Evolutionary conservation across 2,797 vertebrate genomes (phyloP).

Genomic region (Dendrocincla fuliginosa): DNA sequence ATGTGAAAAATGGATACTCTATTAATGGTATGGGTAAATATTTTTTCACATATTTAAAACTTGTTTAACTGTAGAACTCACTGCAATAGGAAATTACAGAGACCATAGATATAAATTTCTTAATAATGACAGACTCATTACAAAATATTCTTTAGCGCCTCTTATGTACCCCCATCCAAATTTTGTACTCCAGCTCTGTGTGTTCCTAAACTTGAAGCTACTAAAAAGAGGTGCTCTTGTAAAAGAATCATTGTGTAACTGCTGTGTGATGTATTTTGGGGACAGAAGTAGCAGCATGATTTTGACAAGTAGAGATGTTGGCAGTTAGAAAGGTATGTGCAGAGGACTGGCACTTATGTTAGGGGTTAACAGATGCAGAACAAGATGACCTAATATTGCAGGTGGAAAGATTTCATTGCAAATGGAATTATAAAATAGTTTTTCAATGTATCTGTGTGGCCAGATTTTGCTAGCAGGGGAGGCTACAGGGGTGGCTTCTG

Average conservation of each 20-base stretch:
- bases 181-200: neutral
- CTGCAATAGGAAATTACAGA: neutral
- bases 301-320: neutral
- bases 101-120: neutral
- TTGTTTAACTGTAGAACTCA: neutral
- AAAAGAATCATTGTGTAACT: neutral
- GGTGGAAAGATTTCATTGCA: neutral
- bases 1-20: neutral
- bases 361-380: neutral
- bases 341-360: neutral
- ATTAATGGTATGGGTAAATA: neutral
- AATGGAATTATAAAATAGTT: neutral
- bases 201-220: neutral
- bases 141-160: neutral
- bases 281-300: neutral
- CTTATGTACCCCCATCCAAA: neutral
- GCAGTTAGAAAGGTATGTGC: neutral
- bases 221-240: neutral
- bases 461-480: no score
- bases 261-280: neutral
- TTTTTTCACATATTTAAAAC: neutral
- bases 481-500: no score
- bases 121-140: neutral
- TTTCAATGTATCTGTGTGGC: neutral
- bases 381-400: neutral